phyloP scores from a whole-genome alignment of 2,113 vertebrate genomes.

The Platycercus adscitus region DNA sequence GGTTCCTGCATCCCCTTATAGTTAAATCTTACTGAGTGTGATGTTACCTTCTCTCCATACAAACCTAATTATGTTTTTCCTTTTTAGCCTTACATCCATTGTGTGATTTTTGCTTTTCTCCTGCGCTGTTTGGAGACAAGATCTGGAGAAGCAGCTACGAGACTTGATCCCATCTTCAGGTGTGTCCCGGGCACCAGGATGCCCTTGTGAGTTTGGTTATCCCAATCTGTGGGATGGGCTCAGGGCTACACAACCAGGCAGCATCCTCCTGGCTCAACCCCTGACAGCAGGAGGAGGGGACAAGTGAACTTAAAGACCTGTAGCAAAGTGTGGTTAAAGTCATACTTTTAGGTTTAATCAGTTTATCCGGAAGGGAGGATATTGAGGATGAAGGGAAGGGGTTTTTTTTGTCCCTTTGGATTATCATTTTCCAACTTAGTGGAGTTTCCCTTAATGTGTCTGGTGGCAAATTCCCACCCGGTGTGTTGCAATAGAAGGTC shows the following conservation, averaged over 20 bases:
- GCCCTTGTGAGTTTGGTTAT: not conserved
- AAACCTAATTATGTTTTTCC: not conserved
- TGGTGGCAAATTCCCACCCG: not conserved
- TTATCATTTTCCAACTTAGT: not conserved
- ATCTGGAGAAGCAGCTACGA: conserved; percentile 70
- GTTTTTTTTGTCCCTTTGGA: not conserved
- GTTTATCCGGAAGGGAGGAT: not conserved
- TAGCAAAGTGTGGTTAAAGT: not conserved
- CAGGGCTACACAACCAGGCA: not conserved
- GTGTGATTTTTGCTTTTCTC: conserved; percentile 76
- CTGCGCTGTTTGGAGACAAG: conserved; percentile 82
- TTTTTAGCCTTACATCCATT: conserved; percentile 82
- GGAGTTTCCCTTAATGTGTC: not conserved
- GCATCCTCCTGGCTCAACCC: not conserved
- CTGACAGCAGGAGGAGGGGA: not conserved
- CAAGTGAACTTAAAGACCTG: not conserved
- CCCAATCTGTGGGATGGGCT: not conserved
- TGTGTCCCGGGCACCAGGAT: not conserved
- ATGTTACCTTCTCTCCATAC: not conserved
- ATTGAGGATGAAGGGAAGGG: not conserved
- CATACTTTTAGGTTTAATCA: not conserved
- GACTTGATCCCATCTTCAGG: conserved; percentile 84
- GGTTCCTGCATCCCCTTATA: not conserved
- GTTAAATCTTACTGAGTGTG: not conserved
- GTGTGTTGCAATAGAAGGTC: not conserved